Evolutionary conservation across 2,797 vertebrate genomes (phyloP).

Genomic region (Crax fasciolata): DNA sequence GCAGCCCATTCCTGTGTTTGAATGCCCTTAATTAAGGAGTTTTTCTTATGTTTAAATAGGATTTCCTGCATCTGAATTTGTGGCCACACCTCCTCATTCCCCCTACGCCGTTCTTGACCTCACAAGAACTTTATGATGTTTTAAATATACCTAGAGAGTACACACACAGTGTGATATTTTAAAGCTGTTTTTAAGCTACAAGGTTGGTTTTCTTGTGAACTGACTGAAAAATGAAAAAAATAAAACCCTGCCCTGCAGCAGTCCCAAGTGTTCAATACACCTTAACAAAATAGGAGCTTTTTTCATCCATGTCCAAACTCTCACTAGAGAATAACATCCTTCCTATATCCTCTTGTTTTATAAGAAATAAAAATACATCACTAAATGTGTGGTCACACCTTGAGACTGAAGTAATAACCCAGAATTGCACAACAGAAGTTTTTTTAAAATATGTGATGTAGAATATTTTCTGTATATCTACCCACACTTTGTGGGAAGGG

Average conservation of each 20-base stretch:
- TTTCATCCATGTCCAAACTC: neutral
- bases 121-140: neutral
- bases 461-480: neutral
- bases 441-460: neutral
- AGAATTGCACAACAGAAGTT: neutral
- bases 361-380: neutral
- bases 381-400: neutral
- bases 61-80: neutral
- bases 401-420: neutral
- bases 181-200: neutral
- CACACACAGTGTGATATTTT: neutral
- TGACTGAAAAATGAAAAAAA: neutral
- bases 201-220: neutral
- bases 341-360: neutral
- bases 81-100: neutral
- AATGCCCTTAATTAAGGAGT: neutral
- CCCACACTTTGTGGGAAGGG: neutral
- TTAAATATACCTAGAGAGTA: neutral
- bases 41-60: neutral
- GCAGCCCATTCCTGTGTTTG: neutral
- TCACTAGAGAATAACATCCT: neutral
- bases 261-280: neutral
- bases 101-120: neutral
- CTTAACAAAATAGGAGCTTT: neutral
- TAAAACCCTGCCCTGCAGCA: fast-evolving